Conservation (phyloP, 1,140 invertebrate genomes). For the Metaphire vulgaris region DNA sequence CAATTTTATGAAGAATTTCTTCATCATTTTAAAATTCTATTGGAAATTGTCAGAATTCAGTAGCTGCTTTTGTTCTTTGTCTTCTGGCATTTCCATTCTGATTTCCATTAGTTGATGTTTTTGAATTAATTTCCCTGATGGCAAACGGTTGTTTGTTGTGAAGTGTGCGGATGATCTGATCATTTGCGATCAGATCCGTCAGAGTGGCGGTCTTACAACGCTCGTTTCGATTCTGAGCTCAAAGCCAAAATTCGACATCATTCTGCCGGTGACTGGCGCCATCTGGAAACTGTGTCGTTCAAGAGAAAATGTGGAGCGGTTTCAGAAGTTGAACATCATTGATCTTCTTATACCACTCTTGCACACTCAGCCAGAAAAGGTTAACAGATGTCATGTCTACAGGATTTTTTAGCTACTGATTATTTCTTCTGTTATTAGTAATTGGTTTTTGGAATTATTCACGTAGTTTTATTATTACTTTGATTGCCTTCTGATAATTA, state of each 20-base stretch:
- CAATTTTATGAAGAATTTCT: no score
- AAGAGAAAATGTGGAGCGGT: background rate
- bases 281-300: background rate
- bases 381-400: background rate
- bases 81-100: no score
- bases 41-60: no score
- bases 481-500: no score
- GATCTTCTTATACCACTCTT: background rate
- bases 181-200: background rate
- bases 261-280: background rate
- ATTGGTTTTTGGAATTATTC: no score
- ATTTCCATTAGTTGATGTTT: no score
- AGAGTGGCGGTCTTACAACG: background rate
- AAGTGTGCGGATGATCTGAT: background rate
- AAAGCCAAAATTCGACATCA: background rate
- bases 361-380: background rate
- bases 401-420: background rate
- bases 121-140: no score
- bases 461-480: no score
- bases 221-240: background rate
- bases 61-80: no score
- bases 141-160: no score
- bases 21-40: no score
- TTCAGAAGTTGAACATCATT: background rate
- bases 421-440: no score